phyloP scores from a whole-genome alignment of 2,888 invertebrate genomes.

The Hirtodrosophila confusa region DNA sequence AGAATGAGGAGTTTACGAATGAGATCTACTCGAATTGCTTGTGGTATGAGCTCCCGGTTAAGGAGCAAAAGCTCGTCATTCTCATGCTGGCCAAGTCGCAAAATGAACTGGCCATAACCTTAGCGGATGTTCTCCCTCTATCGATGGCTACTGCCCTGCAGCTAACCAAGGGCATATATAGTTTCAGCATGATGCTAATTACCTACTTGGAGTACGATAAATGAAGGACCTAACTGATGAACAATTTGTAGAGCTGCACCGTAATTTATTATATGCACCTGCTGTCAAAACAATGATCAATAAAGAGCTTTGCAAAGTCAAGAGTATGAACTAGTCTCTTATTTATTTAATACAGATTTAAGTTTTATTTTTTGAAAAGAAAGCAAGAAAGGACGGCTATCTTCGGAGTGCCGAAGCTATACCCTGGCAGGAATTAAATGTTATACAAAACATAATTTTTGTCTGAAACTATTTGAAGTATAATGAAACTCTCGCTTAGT shows the following conservation, averaged over 20 bases:
- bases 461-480: too few relatives aligned
- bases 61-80: conserved; percentile 60
- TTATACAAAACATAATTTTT: too few relatives aligned
- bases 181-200: conserved; percentile 63
- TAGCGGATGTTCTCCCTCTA: conserved; percentile 56
- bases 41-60: conserved; percentile 62
- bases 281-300: too few relatives aligned
- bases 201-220: conserved; percentile 38
- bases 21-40: conserved; percentile 57
- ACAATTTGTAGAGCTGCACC: neutral
- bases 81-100: conserved; percentile 66
- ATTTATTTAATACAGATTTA: too few relatives aligned
- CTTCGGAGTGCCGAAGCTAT: too few relatives aligned
- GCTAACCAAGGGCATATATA: conserved; percentile 68
- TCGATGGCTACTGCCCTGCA: conserved; percentile 60
- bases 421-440: too few relatives aligned
- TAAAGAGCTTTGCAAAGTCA: too few relatives aligned
- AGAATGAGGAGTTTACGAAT: conserved; percentile 54
- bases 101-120: conserved; percentile 42
- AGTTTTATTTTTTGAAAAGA: too few relatives aligned
- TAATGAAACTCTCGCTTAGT: too few relatives aligned
- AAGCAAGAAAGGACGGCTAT: too few relatives aligned
- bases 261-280: neutral
- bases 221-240: neutral
- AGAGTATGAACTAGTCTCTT: too few relatives aligned